phyloP scores from a whole-genome alignment of 2,113 vertebrate genomes.

The Anseranas semipalmata region DNA sequence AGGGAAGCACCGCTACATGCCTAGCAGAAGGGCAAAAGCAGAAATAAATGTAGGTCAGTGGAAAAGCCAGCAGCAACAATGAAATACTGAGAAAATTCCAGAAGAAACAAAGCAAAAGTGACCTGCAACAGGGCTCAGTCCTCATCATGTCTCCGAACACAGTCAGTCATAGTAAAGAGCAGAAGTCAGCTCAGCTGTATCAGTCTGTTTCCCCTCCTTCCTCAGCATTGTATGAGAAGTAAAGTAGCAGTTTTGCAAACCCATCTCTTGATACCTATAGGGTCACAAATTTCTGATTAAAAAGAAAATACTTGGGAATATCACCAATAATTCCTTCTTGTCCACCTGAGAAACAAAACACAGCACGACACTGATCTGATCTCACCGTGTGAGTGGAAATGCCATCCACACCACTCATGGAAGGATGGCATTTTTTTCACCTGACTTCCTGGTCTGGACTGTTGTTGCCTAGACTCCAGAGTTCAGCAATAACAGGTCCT shows the following conservation, averaged over 20 bases:
- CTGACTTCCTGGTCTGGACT: not conserved
- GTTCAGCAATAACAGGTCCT: not conserved
- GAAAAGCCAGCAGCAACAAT: not conserved
- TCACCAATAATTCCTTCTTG: not conserved
- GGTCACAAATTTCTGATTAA: not conserved
- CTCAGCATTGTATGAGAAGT: not conserved
- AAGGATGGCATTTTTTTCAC: not conserved
- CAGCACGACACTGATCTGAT: not conserved
- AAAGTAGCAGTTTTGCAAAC: not conserved
- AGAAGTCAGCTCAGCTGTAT: not conserved
- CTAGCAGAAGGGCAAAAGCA: not conserved
- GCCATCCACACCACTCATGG: not conserved
- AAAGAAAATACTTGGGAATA: not conserved
- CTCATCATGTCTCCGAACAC: not conserved
- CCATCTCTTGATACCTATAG: not conserved
- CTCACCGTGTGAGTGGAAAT: accelerated
- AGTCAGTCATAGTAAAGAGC: not conserved
- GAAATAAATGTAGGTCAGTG: not conserved
- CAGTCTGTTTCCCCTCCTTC: not conserved
- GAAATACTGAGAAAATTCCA: not conserved
- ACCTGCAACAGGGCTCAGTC: not conserved
- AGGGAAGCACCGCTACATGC: not conserved
- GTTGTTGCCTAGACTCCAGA: not conserved
- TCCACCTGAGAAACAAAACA: not conserved
- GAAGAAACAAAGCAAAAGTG: not conserved